phyloP scores from a whole-genome alignment of 2,888 invertebrate species.

The Zaprionus obscuricornis region DNA sequence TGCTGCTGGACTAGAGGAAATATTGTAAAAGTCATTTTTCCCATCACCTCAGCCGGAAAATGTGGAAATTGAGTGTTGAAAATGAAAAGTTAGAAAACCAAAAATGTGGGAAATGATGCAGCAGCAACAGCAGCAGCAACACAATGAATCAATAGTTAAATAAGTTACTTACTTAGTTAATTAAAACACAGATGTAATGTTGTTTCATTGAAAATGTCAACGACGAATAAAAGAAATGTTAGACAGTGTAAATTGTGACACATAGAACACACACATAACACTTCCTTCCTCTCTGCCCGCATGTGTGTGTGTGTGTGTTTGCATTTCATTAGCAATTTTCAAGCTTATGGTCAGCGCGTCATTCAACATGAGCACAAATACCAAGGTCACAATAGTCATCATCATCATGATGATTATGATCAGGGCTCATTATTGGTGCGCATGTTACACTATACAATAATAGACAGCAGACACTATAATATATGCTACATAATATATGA shows the following conservation, averaged over 20 bases:
- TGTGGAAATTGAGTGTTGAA: slow-evolving; percentile 24
- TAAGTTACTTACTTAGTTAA: too few species aligned
- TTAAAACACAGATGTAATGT: slow-evolving; percentile 4
- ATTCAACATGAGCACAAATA: slow-evolving; percentile 1
- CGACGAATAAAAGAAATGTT: slow-evolving; percentile 12
- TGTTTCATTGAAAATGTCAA: slow-evolving; percentile 17
- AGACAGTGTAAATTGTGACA: slow-evolving; percentile 1
- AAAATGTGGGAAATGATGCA: background rate
- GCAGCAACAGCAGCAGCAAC: too few species aligned
- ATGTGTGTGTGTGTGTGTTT: slow-evolving; percentile 1
- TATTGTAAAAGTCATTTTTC: too few species aligned
- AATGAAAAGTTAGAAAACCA: slow-evolving; percentile 3
- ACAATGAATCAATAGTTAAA: slow-evolving; percentile 16
- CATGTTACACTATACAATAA: too few species aligned
- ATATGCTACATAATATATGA: background rate
- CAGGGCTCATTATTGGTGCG: too few species aligned
- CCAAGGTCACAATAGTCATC: slow-evolving; percentile 26
- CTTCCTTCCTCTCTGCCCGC: too few species aligned
- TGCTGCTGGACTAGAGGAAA: too few species aligned
- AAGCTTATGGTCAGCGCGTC: slow-evolving; percentile 18
- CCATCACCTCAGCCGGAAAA: slow-evolving; percentile 15
- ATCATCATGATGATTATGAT: background rate
- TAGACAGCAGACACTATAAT: too few species aligned
- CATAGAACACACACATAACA: background rate
- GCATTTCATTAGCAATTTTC: slow-evolving; percentile 26